Evolutionary conservation across 2,797 vertebrate genomes (phyloP).

Genomic region (Phataginus tetradactyla): DNA sequence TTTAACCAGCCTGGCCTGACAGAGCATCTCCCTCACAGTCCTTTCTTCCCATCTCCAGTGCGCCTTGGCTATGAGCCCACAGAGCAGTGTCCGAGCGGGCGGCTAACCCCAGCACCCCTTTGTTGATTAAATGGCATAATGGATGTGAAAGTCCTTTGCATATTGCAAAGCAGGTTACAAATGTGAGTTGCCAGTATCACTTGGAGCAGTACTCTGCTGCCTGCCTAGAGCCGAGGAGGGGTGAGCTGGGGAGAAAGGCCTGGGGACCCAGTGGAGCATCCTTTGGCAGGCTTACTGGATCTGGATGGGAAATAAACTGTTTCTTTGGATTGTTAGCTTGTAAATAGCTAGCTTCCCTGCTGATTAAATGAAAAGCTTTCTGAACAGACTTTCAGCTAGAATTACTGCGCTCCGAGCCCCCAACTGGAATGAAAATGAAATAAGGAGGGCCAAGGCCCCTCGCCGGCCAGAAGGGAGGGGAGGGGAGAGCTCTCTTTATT

Average conservation of each 20-base stretch:
- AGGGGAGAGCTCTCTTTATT: not conserved
- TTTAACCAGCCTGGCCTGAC: not conserved
- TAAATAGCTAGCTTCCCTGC: not conserved
- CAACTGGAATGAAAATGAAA: not conserved
- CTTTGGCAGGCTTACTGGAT: not conserved
- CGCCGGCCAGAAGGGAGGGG: fast-evolving
- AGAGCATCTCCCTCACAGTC: not conserved
- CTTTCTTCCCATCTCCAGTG: not conserved
- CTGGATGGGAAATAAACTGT: not conserved
- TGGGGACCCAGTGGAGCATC: not conserved
- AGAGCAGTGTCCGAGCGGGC: not conserved
- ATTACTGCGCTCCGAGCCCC: not conserved
- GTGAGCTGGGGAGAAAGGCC: not conserved
- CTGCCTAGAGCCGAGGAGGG: not conserved
- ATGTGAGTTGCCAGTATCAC: not conserved
- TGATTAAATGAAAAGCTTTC: slow-evolving; percentile 13
- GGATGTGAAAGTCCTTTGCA: not conserved
- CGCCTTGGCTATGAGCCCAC: not conserved
- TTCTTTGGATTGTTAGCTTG: not conserved
- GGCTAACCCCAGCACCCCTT: not conserved
- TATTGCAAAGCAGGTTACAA: not conserved
- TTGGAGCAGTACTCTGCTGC: not conserved
- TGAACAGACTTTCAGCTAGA: not conserved
- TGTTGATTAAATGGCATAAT: not conserved
- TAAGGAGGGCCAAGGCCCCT: not conserved